Evolutionary conservation across 2,797 vertebrate genomes (phyloP).

Genomic region (Garrulus glandarius): DNA sequence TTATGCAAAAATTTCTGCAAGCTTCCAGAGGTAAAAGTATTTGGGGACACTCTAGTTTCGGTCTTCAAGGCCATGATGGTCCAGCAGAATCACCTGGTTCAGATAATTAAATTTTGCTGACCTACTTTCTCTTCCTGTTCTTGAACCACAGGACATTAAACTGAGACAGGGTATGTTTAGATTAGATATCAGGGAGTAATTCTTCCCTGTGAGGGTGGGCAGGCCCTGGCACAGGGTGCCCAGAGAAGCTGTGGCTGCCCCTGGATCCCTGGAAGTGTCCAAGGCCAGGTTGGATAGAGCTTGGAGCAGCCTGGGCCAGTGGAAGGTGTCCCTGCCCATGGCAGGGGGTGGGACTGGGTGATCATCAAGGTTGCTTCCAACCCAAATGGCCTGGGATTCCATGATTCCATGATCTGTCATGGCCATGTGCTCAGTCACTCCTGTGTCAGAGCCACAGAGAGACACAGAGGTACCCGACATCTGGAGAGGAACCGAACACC

Average conservation of each 20-base stretch:
- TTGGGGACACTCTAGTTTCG: not conserved
- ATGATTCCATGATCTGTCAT: not conserved
- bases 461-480: accelerated
- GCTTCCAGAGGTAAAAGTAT: not conserved
- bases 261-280: not conserved
- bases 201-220: accelerated
- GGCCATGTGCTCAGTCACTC: not conserved
- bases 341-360: not conserved
- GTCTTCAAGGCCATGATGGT: not conserved
- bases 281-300: accelerated
- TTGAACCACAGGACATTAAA: not conserved
- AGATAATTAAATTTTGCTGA: not conserved
- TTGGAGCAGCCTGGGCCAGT: accelerated
- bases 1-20: not conserved
- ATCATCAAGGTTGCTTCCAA: not conserved
- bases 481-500: not conserved
- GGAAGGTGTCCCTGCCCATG: not conserved
- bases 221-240: not conserved
- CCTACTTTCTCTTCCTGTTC: not conserved
- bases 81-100: not conserved
- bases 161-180: not conserved
- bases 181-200: accelerated
- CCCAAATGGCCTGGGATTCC: not conserved
- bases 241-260: not conserved
- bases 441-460: not conserved